Evolutionary conservation across 2,113 vertebrate species (phyloP).

Genomic region (Reinhardtius hippoglossoides): DNA sequence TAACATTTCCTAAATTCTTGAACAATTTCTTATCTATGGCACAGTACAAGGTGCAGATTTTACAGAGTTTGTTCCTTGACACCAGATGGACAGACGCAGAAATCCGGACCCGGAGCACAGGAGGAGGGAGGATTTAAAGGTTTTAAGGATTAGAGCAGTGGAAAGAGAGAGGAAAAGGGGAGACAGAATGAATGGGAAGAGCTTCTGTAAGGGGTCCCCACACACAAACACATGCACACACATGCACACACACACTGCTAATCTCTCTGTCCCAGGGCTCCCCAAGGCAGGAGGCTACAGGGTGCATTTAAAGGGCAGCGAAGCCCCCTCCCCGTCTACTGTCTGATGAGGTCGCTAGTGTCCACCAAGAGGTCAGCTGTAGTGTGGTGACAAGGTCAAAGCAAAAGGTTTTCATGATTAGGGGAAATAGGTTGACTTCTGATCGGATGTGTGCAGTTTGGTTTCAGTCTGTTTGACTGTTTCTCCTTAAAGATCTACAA

Average conservation of each 20-base stretch:
- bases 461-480: neutral
- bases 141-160: constrained; percentile 66
- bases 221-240: constrained; percentile 2
- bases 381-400: constrained; percentile 36
- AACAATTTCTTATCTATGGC: neutral
- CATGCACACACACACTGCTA: constrained; percentile 19
- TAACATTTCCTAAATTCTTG: neutral
- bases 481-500: no score
- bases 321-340: constrained; percentile 10
- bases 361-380: constrained; percentile 24
- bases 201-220: constrained; percentile 36
- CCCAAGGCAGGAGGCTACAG: constrained; percentile 40
- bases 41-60: neutral
- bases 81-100: constrained; percentile 55
- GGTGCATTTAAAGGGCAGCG: constrained; percentile 52
- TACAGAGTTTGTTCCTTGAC: constrained; percentile 24
- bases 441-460: neutral
- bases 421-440: neutral
- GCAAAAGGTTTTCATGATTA: neutral
- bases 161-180: constrained; percentile 46
- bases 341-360: constrained; percentile 17
- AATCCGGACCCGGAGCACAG: constrained; percentile 41
- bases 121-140: constrained; percentile 69
- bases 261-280: constrained; percentile 56
- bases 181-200: constrained; percentile 37